Evolutionary conservation across 2,113 vertebrate genomes (phyloP).

Genomic region (Arvicanthis niloticus): DNA sequence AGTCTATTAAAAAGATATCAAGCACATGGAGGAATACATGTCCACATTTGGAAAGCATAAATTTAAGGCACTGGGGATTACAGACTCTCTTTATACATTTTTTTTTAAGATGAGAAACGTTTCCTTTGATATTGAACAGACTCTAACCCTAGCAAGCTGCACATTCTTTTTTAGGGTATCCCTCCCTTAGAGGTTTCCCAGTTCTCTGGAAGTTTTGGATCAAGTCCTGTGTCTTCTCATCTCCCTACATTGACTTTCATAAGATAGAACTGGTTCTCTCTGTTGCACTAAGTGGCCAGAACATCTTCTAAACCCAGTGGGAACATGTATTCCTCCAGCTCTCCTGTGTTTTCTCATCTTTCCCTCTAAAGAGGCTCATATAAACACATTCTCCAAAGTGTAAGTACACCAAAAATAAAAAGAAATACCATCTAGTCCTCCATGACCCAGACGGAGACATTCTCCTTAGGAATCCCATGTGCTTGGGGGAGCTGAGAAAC

Average conservation of each 20-base stretch:
- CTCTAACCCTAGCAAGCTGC: conserved; percentile 75
- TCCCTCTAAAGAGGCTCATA: background rate
- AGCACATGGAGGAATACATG: conserved; percentile 77
- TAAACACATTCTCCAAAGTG: background rate
- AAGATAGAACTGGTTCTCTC: background rate
- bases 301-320: background rate
- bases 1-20: conserved; percentile 79
- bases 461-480: background rate
- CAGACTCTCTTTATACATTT: conserved; percentile 73
- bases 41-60: conserved; percentile 85
- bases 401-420: background rate
- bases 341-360: background rate
- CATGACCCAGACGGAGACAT: background rate
- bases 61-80: conserved; percentile 76
- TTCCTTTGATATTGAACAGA: conserved; percentile 83
- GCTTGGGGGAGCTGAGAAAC: background rate
- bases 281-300: conserved; percentile 5
- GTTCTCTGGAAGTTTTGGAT: conserved; percentile 48
- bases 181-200: conserved; percentile 74
- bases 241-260: background rate
- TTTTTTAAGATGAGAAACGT: conserved; percentile 79
- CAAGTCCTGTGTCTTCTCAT: background rate
- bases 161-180: conserved; percentile 75
- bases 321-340: background rate
- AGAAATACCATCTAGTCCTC: background rate